phyloP scores from a whole-genome alignment of 2,888 invertebrate genomes.

The Protula sp. region DNA sequence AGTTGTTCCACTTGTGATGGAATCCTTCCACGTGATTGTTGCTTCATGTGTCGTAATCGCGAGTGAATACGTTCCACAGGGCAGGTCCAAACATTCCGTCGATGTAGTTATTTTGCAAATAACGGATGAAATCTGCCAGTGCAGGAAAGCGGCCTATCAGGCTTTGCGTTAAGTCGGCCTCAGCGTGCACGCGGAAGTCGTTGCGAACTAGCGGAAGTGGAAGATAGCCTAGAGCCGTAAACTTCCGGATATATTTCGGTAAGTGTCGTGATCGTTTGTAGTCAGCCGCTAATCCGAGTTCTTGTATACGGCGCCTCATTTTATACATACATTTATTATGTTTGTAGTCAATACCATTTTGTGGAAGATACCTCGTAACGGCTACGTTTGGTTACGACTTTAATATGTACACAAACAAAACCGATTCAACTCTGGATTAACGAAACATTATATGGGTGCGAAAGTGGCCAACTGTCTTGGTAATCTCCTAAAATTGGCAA shows the following conservation, averaged over 20 bases:
- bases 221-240: neutral
- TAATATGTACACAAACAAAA: no score
- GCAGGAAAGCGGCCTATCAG: neutral
- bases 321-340: no score
- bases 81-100: neutral
- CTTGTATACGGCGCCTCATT: no score
- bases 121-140: neutral
- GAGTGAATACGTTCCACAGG: neutral
- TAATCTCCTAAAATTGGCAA: no score
- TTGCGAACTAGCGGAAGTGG: neutral
- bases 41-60: neutral
- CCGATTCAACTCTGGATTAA: no score
- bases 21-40: neutral
- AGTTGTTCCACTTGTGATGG: neutral
- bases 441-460: no score
- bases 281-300: neutral
- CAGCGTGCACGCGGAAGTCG: neutral
- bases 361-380: no score
- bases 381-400: no score
- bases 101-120: neutral
- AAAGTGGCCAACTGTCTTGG: no score
- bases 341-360: no score
- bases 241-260: neutral
- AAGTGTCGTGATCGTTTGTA: neutral
- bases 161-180: neutral